Percentiles rank a stretch among this genome's conserved stretches.
Conservation (phyloP, 2,888 invertebrate genomes). For the Drosophila demipolita region DNA sequence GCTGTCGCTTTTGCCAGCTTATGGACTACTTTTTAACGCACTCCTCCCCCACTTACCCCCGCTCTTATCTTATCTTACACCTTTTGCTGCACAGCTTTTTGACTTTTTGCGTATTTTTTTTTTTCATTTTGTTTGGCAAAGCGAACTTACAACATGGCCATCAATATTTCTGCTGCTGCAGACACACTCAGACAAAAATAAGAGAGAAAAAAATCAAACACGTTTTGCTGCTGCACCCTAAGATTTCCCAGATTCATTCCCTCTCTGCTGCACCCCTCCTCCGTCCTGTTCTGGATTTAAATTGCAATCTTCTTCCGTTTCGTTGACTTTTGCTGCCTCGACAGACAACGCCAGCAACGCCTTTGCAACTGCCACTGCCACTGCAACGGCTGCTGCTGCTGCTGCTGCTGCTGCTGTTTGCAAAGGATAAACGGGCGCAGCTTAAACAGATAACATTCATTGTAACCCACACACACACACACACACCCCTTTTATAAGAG, state of each 20-base stretch:
- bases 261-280: background rate
- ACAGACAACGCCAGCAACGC: slow-evolving; percentile 33
- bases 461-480: slow-evolving; percentile 51
- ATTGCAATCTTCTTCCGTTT: slow-evolving; percentile 79
- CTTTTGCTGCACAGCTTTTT: slow-evolving; percentile 53
- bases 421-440: slow-evolving; percentile 74
- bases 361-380: slow-evolving; percentile 16
- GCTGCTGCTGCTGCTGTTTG: slow-evolving; percentile 18
- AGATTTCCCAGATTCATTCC: background rate
- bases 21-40: background rate
- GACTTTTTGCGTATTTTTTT: slow-evolving; percentile 21
- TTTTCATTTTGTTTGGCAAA: slow-evolving; percentile 22
- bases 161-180: slow-evolving; percentile 65
- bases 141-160: slow-evolving; percentile 67
- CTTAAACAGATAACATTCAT: slow-evolving; percentile 80
- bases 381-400: slow-evolving; percentile 16
- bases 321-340: slow-evolving; percentile 77
- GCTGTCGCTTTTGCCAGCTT: background rate
- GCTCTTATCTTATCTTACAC: slow-evolving; percentile 19
- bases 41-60: background rate
- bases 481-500: slow-evolving; percentile 16
- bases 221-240: slow-evolving; percentile 67
- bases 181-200: slow-evolving; percentile 14
- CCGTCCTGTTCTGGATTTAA: slow-evolving; percentile 39
- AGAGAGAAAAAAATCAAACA: slow-evolving; percentile 40